Evolutionary conservation across 2,797 vertebrate genomes (phyloP).

Genomic region (Phoeniculus purpureus): DNA sequence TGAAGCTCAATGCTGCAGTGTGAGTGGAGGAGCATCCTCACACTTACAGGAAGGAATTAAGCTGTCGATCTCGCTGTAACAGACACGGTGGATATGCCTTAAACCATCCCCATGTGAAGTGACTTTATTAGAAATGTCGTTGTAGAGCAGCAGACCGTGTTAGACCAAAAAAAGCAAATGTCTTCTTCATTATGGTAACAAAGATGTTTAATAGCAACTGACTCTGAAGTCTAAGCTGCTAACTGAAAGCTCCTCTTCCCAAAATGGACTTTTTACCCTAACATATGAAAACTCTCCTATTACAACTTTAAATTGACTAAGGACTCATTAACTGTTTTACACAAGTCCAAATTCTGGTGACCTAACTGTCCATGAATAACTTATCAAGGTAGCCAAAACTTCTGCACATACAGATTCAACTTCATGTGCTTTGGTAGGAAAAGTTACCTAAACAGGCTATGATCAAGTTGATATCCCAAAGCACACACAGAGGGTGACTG

Average conservation of each 20-base stretch:
- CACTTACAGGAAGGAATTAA: background rate
- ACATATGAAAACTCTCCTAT: rapidly evolving
- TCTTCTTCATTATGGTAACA: background rate
- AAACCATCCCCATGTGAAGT: background rate
- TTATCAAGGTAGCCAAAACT: background rate
- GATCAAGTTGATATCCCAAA: background rate
- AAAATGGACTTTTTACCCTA: background rate
- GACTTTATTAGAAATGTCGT: background rate
- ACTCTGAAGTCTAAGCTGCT: background rate
- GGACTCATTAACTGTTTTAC: background rate
- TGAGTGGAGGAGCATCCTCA: background rate
- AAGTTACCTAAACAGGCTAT: rapidly evolving
- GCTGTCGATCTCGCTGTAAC: background rate
- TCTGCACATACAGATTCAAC: background rate
- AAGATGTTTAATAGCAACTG: background rate
- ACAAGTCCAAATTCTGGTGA: background rate
- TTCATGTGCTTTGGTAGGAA: background rate
- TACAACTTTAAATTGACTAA: background rate
- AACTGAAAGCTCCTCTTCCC: background rate
- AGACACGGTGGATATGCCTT: background rate
- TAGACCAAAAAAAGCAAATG: background rate
- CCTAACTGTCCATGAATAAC: background rate
- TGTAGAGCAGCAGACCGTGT: background rate
- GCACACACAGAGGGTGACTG: rapidly evolving
- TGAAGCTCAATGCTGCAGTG: background rate